A percentile compares a stretch with the other conserved stretches of the same genome.
phyloP scores from a whole-genome alignment of 1,140 invertebrate genomes.

The Apis mellifera region DNA sequence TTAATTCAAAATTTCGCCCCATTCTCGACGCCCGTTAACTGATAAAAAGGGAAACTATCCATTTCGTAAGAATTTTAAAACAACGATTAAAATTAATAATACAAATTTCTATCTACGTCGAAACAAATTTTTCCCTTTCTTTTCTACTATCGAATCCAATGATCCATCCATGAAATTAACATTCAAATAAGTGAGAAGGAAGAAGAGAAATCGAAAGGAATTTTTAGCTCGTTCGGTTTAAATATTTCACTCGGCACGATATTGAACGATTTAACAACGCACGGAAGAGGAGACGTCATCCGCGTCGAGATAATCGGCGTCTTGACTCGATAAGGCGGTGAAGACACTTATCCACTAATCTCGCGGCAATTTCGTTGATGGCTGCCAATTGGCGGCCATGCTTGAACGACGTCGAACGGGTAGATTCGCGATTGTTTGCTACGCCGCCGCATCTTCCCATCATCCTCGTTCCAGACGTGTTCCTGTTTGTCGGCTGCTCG shows the following conservation, averaged over 20 bases:
- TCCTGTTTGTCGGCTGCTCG: background rate
- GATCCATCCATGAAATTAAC: too few relatives aligned
- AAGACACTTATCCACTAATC: conserved; percentile 44
- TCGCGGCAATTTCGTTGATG: conserved; percentile 53
- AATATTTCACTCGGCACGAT: background rate
- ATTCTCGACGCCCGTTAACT: too few relatives aligned
- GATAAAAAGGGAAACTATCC: too few relatives aligned
- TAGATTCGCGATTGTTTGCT: conserved; percentile 34
- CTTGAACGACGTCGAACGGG: conserved; percentile 19
- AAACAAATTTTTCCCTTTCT: too few relatives aligned
- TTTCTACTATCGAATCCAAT: too few relatives aligned
- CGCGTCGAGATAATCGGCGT: conserved; percentile 41
- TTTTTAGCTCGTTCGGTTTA: background rate
- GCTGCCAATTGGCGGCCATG: conserved; percentile 38
- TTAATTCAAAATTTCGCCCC: too few relatives aligned
- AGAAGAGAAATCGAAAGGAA: too few relatives aligned
- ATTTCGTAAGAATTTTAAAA: too few relatives aligned
- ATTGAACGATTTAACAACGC: conserved; percentile 37
- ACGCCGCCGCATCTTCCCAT: conserved; percentile 8
- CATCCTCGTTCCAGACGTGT: background rate
- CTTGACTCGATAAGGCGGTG: conserved; percentile 52
- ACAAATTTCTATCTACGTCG: too few relatives aligned
- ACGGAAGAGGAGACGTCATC: conserved; percentile 16
- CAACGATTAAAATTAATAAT: too few relatives aligned
- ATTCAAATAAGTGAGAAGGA: too few relatives aligned